A percentile compares a stretch with the other conserved stretches of the same genome.
Evolutionary conservation across 2,888 invertebrate genomes (phyloP).

Genomic region (Napeogenes inachia): DNA sequence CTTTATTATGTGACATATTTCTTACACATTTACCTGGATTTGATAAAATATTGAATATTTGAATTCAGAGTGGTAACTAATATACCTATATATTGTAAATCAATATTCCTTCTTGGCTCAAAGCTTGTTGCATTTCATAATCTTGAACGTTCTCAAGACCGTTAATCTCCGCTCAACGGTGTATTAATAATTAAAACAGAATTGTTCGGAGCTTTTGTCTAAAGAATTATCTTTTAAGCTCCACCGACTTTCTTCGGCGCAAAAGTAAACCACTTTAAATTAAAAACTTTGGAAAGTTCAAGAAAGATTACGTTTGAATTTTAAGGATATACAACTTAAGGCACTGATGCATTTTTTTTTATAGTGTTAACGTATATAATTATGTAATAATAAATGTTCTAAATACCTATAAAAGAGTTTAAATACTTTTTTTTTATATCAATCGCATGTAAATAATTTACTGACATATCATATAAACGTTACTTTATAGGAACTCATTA

Average conservation of each 20-base stretch:
- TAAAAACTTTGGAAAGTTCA: conserved; percentile 32
- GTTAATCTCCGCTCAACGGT: conserved; percentile 55
- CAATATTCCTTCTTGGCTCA: no score
- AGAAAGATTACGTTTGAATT: background rate
- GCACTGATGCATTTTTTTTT: background rate
- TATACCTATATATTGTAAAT: no score
- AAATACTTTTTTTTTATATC: no score
- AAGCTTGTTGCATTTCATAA: no score
- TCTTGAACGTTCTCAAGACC: conserved; percentile 14
- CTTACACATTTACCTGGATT: background rate
- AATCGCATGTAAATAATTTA: no score
- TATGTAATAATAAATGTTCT: background rate
- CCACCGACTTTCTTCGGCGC: conserved; percentile 12
- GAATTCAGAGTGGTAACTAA: no score
- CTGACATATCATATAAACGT: no score
- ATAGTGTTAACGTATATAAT: background rate
- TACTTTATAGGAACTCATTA: no score
- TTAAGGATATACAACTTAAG: background rate
- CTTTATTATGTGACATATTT: conserved; percentile 3
- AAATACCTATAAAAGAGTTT: no score
- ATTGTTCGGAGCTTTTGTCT: conserved; percentile 54
- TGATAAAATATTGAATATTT: no score
- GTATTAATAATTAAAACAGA: conserved; percentile 68
- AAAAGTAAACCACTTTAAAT: conserved; percentile 6
- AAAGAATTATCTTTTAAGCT: conserved; percentile 51